Evolutionary conservation across 2,113 vertebrate genomes (phyloP).

Genomic region (Setophaga petechia): DNA sequence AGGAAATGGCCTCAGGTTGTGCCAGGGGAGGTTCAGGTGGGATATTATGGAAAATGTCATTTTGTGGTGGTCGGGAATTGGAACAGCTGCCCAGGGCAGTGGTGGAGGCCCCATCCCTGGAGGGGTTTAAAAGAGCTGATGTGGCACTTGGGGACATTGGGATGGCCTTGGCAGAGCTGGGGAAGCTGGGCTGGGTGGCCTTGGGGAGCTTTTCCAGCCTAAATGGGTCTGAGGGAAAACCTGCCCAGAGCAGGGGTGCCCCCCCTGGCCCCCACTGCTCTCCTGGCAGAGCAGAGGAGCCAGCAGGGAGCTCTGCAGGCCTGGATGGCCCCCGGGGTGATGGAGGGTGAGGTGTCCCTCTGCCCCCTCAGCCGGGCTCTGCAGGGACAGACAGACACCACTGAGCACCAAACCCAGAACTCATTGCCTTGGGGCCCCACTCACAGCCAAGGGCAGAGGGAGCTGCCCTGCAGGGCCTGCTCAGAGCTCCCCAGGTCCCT

Average conservation of each 20-base stretch:
- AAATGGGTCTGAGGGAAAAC: neutral
- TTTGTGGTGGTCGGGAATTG: neutral
- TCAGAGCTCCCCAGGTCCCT: neutral
- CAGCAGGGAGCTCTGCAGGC: neutral
- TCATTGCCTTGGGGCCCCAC: neutral
- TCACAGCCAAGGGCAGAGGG: neutral
- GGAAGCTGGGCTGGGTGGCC: neutral
- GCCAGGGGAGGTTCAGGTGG: neutral
- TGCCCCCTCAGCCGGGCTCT: neutral
- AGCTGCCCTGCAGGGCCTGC: neutral
- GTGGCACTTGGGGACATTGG: neutral
- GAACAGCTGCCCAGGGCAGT: neutral
- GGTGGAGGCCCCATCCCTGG: neutral
- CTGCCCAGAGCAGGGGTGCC: neutral
- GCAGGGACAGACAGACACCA: accelerated
- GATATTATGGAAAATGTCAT: neutral
- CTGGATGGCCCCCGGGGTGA: neutral
- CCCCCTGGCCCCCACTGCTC: neutral
- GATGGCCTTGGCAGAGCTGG: neutral
- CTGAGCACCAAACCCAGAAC: neutral
- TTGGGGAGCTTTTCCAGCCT: neutral
- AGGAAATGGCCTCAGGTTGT: neutral
- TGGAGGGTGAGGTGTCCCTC: neutral
- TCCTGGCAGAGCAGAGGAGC: accelerated
- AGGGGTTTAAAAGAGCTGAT: neutral